Percentiles rank a stretch among this genome's conserved stretches.
These are phyloP conservation scores for Anomalospiza imberbis DNA, from an alignment of 2,797 vertebrate species.

Conservation along the genomic window DNA sequence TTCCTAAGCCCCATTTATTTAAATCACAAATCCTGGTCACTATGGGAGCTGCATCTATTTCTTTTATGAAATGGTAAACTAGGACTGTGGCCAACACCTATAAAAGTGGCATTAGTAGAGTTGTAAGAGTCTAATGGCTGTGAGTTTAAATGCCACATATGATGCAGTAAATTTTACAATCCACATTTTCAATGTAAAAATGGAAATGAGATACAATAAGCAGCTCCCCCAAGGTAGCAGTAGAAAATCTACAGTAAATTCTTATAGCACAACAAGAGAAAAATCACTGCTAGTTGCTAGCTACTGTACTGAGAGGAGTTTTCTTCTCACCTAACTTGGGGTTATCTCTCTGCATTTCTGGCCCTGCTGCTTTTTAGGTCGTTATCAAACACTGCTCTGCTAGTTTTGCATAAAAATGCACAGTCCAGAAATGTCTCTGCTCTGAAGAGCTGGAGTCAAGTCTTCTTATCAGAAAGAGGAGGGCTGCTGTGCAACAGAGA, in stretches of 20 bases:
- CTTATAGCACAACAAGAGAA: background rate
- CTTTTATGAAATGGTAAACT: constrained; percentile 63
- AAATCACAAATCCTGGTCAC: constrained; percentile 46
- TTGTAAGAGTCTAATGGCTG: constrained; percentile 63
- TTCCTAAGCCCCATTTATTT: constrained; percentile 37
- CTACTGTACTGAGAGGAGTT: constrained; percentile 20
- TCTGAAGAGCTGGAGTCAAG: background rate
- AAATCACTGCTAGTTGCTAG: background rate
- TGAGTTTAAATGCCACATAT: constrained; percentile 36
- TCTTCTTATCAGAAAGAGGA: background rate
- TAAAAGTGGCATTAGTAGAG: constrained; percentile 69
- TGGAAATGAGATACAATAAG: constrained; percentile 61
- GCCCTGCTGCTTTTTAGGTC: background rate
- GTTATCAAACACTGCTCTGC: background rate
- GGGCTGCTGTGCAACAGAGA: background rate
- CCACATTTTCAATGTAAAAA: constrained; percentile 62
- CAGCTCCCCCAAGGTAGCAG: constrained; percentile 30
- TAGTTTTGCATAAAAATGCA: background rate
- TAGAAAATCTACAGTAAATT: constrained; percentile 55
- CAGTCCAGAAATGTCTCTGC: background rate
- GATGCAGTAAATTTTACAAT: constrained; percentile 65
- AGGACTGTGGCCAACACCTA: constrained; percentile 62
- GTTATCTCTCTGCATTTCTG: background rate
- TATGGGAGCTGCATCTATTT: constrained; percentile 43
- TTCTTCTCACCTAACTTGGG: background rate